phyloP scores from a whole-genome alignment of 2,113 vertebrate genomes.

The Brachypodius melanocephalos region DNA sequence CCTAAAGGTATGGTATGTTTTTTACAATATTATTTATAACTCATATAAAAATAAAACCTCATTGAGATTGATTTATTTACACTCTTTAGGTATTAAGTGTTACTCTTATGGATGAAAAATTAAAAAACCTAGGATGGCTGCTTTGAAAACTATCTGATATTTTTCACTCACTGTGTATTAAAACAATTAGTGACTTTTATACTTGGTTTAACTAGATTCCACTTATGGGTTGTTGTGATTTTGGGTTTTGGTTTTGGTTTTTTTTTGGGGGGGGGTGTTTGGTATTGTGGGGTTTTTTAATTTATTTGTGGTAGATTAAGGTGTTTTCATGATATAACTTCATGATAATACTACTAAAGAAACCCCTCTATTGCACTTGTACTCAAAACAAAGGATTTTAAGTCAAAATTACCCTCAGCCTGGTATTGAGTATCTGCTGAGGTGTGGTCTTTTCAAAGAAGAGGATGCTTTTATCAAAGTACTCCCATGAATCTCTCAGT shows the following conservation, averaged over 20 bases:
- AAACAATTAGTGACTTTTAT: background rate
- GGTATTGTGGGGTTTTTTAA: background rate
- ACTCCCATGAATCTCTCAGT: background rate
- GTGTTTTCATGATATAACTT: background rate
- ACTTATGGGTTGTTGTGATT: background rate
- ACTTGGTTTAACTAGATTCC: background rate
- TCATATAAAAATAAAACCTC: background rate
- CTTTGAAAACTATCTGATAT: background rate
- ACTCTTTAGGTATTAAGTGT: background rate
- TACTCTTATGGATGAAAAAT: background rate
- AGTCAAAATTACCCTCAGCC: background rate
- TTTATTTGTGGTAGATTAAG: background rate
- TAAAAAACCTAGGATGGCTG: background rate
- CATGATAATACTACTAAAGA: background rate
- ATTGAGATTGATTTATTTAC: background rate
- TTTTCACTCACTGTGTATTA: background rate
- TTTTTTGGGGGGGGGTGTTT: background rate
- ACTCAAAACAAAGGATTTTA: background rate
- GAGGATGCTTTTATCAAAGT: background rate
- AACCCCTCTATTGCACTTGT: fast-evolving
- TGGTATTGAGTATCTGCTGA: background rate
- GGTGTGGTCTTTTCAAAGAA: background rate
- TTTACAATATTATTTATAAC: background rate
- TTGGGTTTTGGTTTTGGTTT: background rate
- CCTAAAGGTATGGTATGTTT: background rate